Evolutionary conservation across 1,140 invertebrate species (phyloP).

Genomic region (Tribolium castaneum): DNA sequence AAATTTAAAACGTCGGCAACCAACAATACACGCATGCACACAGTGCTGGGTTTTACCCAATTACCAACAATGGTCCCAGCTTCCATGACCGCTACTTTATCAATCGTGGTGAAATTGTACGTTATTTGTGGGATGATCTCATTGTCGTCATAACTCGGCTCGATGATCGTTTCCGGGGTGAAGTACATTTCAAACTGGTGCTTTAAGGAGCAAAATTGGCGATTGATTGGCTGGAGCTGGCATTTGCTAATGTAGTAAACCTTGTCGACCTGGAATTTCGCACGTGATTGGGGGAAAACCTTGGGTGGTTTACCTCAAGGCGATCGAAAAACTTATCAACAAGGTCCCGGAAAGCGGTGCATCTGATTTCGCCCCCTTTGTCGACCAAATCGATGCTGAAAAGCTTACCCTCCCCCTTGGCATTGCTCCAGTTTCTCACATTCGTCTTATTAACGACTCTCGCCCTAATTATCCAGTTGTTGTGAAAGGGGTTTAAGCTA

Average conservation of each 20-base stretch:
- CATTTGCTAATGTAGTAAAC: constrained; percentile 90
- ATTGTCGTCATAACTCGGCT: constrained; percentile 76
- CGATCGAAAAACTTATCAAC: constrained; percentile 93
- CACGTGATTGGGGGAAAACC: not conserved
- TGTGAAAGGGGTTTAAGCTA: constrained; percentile 90
- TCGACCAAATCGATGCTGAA: constrained; percentile 95
- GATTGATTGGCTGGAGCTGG: constrained; percentile 90
- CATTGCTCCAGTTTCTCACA: constrained; percentile 91
- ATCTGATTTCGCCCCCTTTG: constrained; percentile 93
- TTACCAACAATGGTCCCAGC: constrained; percentile 79
- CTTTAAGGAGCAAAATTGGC: constrained; percentile 84
- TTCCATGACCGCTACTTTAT: constrained; percentile 75
- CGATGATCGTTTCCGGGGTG: constrained; percentile 81
- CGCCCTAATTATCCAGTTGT: constrained; percentile 94
- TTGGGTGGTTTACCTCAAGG: constrained; percentile 77
- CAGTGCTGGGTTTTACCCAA: not conserved
- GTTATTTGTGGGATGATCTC: constrained; percentile 80
- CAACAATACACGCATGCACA: too few species aligned
- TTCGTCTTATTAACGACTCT: constrained; percentile 86
- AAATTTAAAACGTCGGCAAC: not conserved
- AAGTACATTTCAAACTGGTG: constrained; percentile 98
- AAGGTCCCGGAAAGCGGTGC: constrained; percentile 91
- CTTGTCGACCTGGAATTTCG: constrained; percentile 75
- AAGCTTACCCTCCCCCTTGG: constrained; percentile 91
- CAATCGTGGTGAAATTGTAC: constrained; percentile 86